Base-by-base conservation (phyloP, 2,113 vertebrate species). In the Solenodon paradoxus region DNA sequence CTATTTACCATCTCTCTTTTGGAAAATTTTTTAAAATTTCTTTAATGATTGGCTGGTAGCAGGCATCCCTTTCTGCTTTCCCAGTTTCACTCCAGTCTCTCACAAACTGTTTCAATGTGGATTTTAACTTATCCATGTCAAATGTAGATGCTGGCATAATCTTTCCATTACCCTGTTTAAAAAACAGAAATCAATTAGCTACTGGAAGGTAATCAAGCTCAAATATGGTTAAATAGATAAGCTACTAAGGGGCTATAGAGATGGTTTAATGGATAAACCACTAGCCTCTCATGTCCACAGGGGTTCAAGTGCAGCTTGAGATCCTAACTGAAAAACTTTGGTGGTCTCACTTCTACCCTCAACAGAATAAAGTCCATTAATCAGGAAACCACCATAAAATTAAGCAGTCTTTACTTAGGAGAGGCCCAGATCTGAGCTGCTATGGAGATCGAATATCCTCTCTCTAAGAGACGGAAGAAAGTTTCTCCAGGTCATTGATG, bases 71-170 rank as follows among this genome's bases (percentile, higher is more conserved):
- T 96, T 99, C 99, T 40, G 98, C 97, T 93, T 99, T 99, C 49
- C 99, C 99, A 30, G 98, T 98, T 96, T 99, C 99, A 49, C 99
- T 99, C 99, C 99, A 99, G 98, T 99, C 99, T 98, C 99, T 98
- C 91, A 99, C 99, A 99, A 99, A 99, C 90, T 99, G 99, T 98
- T 99, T 99, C 98, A 99, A 98, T 32, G 99, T 99, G 19, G 99
- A 99, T 95, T 99, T 99, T 68, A 99, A 99, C 96, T 99, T 99
- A 98, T 99, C 99, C 99, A 99, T 99, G 98, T 99, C 99, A 98
- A 99, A 99, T 2, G 99, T 99, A n/a, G 99, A 99, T 53, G 99
- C 98, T 32, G 99, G 99, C 17, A 98, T 98, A 84, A 98, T 97
- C 97, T 99, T 99, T 87, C 98, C 98, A n/a, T 95, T 97, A 91